Evolutionary conservation across 2,113 vertebrate species (phyloP).

Genomic region (Setophaga petechia): DNA sequence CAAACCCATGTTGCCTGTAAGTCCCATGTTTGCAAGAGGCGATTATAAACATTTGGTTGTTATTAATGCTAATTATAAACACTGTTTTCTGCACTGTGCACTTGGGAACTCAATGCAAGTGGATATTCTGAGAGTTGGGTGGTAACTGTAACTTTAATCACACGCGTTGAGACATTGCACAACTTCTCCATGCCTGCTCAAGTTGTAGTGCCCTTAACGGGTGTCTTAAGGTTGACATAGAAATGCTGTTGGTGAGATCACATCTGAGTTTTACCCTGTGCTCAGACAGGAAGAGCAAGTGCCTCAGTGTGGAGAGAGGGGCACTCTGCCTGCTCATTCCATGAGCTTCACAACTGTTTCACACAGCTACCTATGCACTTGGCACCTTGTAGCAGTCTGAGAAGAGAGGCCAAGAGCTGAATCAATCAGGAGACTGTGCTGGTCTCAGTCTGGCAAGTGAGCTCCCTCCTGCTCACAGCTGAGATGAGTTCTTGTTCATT

Average conservation of each 20-base stretch:
- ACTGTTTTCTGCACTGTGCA: background rate
- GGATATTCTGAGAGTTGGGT: background rate
- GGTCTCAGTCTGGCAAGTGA: constrained; percentile 7
- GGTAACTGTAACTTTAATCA: background rate
- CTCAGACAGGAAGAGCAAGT: background rate
- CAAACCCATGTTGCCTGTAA: background rate
- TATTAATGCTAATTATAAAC: background rate
- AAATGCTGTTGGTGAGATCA: background rate
- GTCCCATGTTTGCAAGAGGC: background rate
- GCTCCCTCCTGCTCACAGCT: constrained; percentile 7
- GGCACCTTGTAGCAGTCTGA: background rate
- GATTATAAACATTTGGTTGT: background rate
- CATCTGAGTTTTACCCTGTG: background rate
- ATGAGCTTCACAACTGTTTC: background rate
- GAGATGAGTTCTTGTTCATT: background rate
- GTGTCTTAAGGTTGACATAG: background rate
- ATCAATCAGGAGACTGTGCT: background rate
- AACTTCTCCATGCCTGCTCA: background rate
- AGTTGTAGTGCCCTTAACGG: background rate
- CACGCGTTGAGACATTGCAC: background rate
- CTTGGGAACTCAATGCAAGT: background rate
- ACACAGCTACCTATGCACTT: background rate
- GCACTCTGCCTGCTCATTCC: fast-evolving
- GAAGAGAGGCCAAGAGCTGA: constrained; percentile 7
- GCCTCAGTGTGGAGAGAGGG: background rate